Conservation (phyloP, 2,113 vertebrate species). For the Pomatostomus ruficeps region DNA sequence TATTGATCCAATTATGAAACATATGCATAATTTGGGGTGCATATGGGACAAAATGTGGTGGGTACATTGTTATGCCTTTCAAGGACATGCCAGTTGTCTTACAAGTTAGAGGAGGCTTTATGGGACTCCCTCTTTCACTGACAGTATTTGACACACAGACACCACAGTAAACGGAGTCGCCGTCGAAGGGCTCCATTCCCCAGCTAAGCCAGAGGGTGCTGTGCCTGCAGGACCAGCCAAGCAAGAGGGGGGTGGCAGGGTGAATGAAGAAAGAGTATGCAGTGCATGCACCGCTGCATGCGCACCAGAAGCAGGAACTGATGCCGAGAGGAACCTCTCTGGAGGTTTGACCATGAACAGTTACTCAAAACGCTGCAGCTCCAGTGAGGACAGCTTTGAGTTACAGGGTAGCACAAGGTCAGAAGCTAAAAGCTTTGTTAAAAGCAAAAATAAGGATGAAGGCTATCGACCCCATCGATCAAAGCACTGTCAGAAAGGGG, state of each 20-base stretch:
- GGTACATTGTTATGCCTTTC: neutral
- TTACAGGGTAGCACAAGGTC: slow-evolving; percentile 70
- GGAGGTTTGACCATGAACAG: slow-evolving; percentile 13
- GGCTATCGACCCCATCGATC: slow-evolving; percentile 34
- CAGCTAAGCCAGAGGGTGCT: slow-evolving; percentile 7
- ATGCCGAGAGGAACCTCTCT: neutral
- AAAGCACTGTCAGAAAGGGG: slow-evolving; percentile 43
- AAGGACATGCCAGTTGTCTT: neutral
- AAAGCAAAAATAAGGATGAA: slow-evolving; percentile 50
- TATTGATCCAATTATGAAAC: slow-evolving; percentile 43
- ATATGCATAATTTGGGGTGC: neutral
- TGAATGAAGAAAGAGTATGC: neutral
- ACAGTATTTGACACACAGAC: neutral
- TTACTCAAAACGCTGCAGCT: slow-evolving; percentile 61
- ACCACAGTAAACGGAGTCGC: neutral
- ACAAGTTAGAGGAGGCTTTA: neutral
- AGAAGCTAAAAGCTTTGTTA: slow-evolving; percentile 66
- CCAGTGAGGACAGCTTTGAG: slow-evolving; percentile 75
- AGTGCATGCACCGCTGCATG: neutral
- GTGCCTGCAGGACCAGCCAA: neutral
- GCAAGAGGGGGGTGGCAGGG: neutral
- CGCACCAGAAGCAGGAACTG: neutral
- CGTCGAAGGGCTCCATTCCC: neutral
- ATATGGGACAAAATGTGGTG: neutral
- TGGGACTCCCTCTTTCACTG: neutral